These are phyloP conservation scores for Hapalemur alaotrensis DNA, from an alignment of 2,797 vertebrate genomes.

Conservation along the genomic window DNA sequence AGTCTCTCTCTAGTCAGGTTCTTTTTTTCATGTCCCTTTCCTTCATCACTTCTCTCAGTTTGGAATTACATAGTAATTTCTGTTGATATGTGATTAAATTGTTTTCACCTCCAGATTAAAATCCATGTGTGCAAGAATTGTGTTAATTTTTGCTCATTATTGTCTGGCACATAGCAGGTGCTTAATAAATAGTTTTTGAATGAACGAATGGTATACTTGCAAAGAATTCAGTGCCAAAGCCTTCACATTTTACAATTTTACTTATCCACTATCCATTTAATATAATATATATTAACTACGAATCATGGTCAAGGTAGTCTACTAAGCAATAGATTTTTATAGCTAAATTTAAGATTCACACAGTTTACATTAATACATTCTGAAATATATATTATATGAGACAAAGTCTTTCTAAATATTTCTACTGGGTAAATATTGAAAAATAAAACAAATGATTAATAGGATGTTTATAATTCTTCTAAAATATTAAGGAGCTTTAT, in stretches of 20 bases:
- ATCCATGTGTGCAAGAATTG: background rate
- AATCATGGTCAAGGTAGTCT: background rate
- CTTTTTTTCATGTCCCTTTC: background rate
- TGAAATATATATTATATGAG: slow-evolving; percentile 19
- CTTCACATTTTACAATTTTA: slow-evolving; percentile 21
- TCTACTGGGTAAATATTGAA: background rate
- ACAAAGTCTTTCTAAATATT: slow-evolving; percentile 23
- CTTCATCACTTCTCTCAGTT: background rate
- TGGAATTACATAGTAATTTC: slow-evolving; percentile 23
- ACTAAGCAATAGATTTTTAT: background rate
- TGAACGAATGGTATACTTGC: background rate
- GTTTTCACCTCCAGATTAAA: background rate
- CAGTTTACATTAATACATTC: slow-evolving; percentile 32
- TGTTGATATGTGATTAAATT: background rate
- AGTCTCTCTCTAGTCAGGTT: background rate
- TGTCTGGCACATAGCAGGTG: background rate
- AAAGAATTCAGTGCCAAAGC: slow-evolving; percentile 5
- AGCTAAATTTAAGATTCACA: background rate
- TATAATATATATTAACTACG: background rate
- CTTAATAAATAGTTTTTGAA: slow-evolving; percentile 8
- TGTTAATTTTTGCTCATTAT: slow-evolving; percentile 17
- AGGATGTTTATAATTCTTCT: background rate
- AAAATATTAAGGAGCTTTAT: slow-evolving; percentile 12
- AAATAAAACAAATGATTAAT: slow-evolving; percentile 26
- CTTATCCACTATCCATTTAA: background rate